Evolutionary conservation across 2,888 invertebrate genomes (phyloP), one percentile per base, ranked within the genome.

Genomic region (Osmoderma eremita): DNA sequence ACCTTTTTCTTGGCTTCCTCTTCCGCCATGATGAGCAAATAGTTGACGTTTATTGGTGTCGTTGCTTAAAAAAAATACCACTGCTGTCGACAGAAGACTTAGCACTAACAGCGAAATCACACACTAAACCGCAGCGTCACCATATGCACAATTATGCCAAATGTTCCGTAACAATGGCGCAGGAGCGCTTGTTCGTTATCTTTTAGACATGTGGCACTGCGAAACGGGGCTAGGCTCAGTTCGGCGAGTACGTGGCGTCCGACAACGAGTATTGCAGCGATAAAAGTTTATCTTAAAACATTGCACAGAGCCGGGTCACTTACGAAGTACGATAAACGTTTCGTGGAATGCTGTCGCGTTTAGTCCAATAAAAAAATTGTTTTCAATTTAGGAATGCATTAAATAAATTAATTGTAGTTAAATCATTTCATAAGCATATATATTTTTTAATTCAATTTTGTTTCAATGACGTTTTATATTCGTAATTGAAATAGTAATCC

Each of bases 91-190:
- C 45, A 45, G 15, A 58, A 20, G 18, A 45, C 10, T 20, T 12
- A 20, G 36, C 56, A 39, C 20, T 20, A 56, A 56, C 45, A 12
- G 30, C 10, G 45, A 12, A 61, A 41, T 61, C 45, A 61, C 58
- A 61, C 58, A 45, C 13, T 30, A 24, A 38, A 18, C 38, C 38
- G 39, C 58, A 36, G 42, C 17, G 45, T 24, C 24, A 61, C 45
- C 58, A 61, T 61, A 61, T 61, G 58, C 45, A 22, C 42, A 61
- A 61, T 45, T 61, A 48, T 45, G 45, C 45, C 30, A 41, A 56
- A 22, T 22, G 56, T 56, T 22, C 56, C 22, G 22, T 41, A 41
- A 56, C 41, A 61, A 45, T 61, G 30, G 17, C 13, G 30, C 45
- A 48, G 48, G 45, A 13, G 58, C 45, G 18, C 18, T 61, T 24